Conservation (phyloP, 2,888 invertebrate species). For the Agriopis aurantiaria region DNA sequence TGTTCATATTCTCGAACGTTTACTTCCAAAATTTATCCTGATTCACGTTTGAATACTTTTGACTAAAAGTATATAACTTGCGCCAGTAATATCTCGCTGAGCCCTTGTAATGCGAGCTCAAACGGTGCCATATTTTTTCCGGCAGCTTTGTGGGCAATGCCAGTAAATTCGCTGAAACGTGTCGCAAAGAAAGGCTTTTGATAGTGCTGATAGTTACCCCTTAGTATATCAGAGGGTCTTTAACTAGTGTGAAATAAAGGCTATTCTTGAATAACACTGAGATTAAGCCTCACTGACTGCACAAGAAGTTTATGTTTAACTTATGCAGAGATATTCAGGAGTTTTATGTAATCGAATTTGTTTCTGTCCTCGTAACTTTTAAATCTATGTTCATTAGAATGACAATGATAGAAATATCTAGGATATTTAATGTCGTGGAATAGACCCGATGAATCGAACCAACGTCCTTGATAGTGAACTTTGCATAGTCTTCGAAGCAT, state of each 20-base stretch:
- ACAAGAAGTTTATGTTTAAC: slow-evolving; percentile 12
- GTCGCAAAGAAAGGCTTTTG: slow-evolving; percentile 64
- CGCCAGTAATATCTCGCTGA: slow-evolving; percentile 63
- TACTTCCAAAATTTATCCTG: too few species aligned
- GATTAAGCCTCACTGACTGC: neutral
- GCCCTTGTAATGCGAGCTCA: slow-evolving; percentile 80
- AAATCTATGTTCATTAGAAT: neutral
- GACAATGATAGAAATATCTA: neutral
- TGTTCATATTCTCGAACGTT: too few species aligned
- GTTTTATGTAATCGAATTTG: slow-evolving; percentile 2
- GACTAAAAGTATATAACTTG: slow-evolving; percentile 45
- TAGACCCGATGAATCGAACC: neutral
- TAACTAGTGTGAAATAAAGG: slow-evolving; percentile 14
- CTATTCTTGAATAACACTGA: slow-evolving; percentile 8
- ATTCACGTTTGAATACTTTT: too few species aligned
- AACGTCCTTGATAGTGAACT: too few species aligned
- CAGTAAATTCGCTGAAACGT: slow-evolving; percentile 72
- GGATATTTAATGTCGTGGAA: neutral
- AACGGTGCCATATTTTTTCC: slow-evolving; percentile 81
- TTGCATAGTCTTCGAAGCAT: too few species aligned
- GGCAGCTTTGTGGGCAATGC: slow-evolving; percentile 74
- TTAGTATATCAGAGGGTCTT: slow-evolving; percentile 3
- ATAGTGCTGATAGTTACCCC: slow-evolving; percentile 53
- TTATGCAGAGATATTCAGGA: slow-evolving; percentile 3
- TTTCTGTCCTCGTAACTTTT: neutral